Conservation (phyloP, 2,888 invertebrate species). For the Himalopsyche japonica region DNA sequence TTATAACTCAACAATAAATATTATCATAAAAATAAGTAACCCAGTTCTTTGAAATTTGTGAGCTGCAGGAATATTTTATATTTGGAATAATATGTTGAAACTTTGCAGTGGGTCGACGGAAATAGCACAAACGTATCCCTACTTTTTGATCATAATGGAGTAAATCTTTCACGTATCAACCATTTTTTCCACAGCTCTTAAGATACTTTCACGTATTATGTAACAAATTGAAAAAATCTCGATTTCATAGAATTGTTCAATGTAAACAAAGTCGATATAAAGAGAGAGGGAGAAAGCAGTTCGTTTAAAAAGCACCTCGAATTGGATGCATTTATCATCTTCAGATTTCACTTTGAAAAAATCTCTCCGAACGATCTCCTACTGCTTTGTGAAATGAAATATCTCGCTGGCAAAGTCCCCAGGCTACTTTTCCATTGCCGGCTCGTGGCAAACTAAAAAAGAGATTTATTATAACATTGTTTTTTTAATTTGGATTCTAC, state of each 20-base stretch:
- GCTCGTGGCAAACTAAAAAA: not conserved
- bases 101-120: too few species aligned
- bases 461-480: not conserved
- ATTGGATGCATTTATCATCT: conserved; percentile 22
- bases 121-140: too few species aligned
- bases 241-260: not conserved
- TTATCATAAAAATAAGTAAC: too few species aligned
- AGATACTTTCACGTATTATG: not conserved
- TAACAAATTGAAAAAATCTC: not conserved
- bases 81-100: too few species aligned
- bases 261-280: not conserved
- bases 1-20: too few species aligned
- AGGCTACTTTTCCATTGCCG: not conserved
- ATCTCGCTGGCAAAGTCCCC: not conserved
- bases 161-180: not conserved
- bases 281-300: not conserved
- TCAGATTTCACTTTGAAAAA: conserved; percentile 2
- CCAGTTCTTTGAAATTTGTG: too few species aligned
- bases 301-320: not conserved
- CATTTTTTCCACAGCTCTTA: not conserved
- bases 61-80: too few species aligned
- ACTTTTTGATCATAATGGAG: too few species aligned
- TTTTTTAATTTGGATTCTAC: too few species aligned
- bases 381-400: conserved; percentile 15
- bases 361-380: not conserved